Evolutionary conservation across 2,113 vertebrate genomes (phyloP).

Genomic region (Anhinga anhinga): DNA sequence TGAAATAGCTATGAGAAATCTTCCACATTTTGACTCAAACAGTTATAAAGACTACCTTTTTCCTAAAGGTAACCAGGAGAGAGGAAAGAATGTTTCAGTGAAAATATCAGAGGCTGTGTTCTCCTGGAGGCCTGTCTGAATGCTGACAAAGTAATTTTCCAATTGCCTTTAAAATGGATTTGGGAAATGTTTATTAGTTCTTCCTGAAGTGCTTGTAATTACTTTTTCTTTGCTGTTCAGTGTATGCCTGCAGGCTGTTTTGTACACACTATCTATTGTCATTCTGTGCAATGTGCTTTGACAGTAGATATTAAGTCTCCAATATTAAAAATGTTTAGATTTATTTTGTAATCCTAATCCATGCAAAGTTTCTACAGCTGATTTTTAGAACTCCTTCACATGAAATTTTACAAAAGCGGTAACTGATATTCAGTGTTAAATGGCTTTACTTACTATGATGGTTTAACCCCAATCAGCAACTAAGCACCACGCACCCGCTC

Average conservation of each 20-base stretch:
- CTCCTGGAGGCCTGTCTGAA: not conserved
- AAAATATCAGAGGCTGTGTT: not conserved
- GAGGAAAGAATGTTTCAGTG: not conserved
- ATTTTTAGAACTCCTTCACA: not conserved
- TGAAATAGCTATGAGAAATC: not conserved
- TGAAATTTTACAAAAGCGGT: not conserved
- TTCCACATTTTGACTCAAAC: not conserved
- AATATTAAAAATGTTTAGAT: not conserved
- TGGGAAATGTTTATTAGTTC: constrained; percentile 21
- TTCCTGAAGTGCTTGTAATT: constrained; percentile 39
- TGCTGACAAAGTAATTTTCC: constrained; percentile 11
- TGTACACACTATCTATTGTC: not conserved
- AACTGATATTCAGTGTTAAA: not conserved
- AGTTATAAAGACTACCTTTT: not conserved
- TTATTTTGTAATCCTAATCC: not conserved
- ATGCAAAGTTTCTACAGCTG: not conserved
- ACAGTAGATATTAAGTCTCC: not conserved
- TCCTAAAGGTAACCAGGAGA: not conserved
- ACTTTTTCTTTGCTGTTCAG: constrained; percentile 2
- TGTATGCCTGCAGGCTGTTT: not conserved
- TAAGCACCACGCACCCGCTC: not conserved
- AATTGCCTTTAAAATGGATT: constrained; percentile 9
- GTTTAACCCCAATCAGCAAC: not conserved
- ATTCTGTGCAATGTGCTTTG: not conserved
- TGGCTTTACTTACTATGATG: not conserved